Base-by-base conservation (phyloP, 2,113 vertebrate species). In the Pedetes capensis region DNA sequence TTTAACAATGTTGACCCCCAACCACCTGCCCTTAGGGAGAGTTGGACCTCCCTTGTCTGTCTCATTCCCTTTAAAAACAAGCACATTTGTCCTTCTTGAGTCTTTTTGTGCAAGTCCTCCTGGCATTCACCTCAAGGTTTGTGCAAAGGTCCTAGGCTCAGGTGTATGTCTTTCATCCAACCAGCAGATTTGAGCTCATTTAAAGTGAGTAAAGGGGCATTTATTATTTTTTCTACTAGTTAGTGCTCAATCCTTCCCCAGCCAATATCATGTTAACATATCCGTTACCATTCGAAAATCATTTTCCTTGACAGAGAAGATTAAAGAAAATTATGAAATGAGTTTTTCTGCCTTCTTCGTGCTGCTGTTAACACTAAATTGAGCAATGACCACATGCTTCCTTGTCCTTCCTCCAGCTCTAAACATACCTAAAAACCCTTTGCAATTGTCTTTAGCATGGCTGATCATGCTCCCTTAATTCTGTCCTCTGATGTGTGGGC, bases 291-390 rank as follows among this genome's bases (percentile, higher is more conserved):
- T 47, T 32, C 39, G 87, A 83, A 84, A 71, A 83, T 57, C 27
- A 53, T 80, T 96, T 93, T 96, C 64, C 55, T 78, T 51, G 29
- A 88, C 7, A 68, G 71, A 72, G 80, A 95, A 82, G 61, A 61
- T 55, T 53, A 4, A 39, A 88, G 75, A 72, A 49, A 85, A 34
- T n/a, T 59, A 61, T n/a, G 51, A 71, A 76, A 74, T 18, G 53
- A 78, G 32, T 64, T 63, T 12, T 66, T 79, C 37, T 81, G 44
- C 27, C 44, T 80, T 68, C n/a, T 32, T 37, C 55, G 53, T 25
- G 53, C 16, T 81, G 51, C 47, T 55, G 5, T 57, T 42, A 92
- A 82, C 51, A 69, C 9, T 72, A 66, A 83, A 83, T 37, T 61
- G 75, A 57, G 34, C n/a, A 49, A 12, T 49, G 51, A 34, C 49